phyloP scores from a whole-genome alignment of 2,888 invertebrate species.

The Acanthosoma haemorrhoidale region DNA sequence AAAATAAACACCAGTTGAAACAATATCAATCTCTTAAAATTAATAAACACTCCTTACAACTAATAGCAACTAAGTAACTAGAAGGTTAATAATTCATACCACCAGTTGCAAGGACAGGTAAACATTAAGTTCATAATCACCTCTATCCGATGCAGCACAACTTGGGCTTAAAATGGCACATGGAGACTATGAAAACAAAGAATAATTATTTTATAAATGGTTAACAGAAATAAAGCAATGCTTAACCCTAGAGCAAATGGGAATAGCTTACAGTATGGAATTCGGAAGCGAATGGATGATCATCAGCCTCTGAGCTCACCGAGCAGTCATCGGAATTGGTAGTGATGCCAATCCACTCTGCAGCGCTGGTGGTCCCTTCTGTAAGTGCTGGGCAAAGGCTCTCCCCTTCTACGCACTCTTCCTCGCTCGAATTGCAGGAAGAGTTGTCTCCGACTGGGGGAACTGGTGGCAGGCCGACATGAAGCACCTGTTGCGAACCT shows the following conservation, averaged over 20 bases:
- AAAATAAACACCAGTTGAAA: constrained; percentile 31
- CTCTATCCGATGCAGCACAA: constrained; percentile 66
- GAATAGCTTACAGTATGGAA: constrained; percentile 44
- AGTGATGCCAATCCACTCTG: constrained; percentile 83
- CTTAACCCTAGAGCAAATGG: neutral
- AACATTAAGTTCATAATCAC: too few species aligned
- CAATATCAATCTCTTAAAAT: too few species aligned
- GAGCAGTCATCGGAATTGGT: constrained; percentile 84
- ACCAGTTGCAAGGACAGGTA: too few species aligned
- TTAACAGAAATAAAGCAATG: neutral
- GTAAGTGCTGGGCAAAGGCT: constrained; percentile 46
- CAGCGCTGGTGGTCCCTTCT: constrained; percentile 59
- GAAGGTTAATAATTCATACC: too few species aligned
- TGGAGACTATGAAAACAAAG: constrained; percentile 50
- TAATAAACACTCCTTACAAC: neutral
- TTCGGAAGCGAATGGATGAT: constrained; percentile 57
- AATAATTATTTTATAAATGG: neutral
- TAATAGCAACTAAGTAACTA: neutral
- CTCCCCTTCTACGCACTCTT: constrained; percentile 36
- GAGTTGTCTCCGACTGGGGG: constrained; percentile 42
- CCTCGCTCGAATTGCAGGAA: constrained; percentile 43
- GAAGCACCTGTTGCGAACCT: constrained; percentile 40
- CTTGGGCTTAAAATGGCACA: constrained; percentile 68
- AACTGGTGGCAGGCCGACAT: constrained; percentile 29
- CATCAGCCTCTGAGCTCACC: constrained; percentile 67